Percentiles rank a stretch among this genome's conserved stretches.
Conservation (phyloP, 2,888 invertebrate species). For the Dryocosmus kuriphilus region DNA sequence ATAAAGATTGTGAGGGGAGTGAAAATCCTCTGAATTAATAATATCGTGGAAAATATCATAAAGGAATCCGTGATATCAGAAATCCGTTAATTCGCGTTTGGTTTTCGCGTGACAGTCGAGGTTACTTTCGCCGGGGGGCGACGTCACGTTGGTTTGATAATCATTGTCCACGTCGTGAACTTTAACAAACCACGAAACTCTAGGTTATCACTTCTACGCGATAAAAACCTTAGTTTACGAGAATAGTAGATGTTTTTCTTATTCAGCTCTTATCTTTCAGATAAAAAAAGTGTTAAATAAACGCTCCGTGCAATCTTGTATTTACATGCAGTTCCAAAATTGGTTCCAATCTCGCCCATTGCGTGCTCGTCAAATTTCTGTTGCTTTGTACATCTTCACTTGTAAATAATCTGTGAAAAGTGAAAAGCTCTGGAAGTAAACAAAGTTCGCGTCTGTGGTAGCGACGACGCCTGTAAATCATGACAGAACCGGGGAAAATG, state of each 20-base stretch:
- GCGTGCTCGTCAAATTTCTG: not conserved
- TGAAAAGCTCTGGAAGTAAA: constrained; percentile 17
- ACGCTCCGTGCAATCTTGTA: not conserved
- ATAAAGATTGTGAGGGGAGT: not conserved
- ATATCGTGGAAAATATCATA: not conserved
- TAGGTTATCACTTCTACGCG: not conserved
- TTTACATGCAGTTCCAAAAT: not conserved
- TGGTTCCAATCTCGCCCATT: not conserved
- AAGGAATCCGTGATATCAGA: not conserved
- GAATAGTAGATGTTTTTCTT: not conserved
- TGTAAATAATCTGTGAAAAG: not conserved
- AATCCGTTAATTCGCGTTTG: not conserved
- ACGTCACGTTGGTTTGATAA: constrained; percentile 17
- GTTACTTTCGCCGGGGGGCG: constrained; percentile 13
- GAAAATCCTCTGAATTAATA: not conserved
- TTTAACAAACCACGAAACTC: constrained; percentile 11
- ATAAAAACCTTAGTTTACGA: not conserved
- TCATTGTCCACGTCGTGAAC: not conserved
- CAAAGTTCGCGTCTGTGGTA: not conserved
- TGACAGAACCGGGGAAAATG: constrained; percentile 33
- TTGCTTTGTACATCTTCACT: not conserved
- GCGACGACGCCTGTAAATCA: not conserved
- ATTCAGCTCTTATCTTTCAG: not conserved
- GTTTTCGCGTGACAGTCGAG: not conserved
- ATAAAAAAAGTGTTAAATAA: not conserved